phyloP scores from a whole-genome alignment of 1,140 invertebrate species.

The Drosophila punjabiensis region DNA sequence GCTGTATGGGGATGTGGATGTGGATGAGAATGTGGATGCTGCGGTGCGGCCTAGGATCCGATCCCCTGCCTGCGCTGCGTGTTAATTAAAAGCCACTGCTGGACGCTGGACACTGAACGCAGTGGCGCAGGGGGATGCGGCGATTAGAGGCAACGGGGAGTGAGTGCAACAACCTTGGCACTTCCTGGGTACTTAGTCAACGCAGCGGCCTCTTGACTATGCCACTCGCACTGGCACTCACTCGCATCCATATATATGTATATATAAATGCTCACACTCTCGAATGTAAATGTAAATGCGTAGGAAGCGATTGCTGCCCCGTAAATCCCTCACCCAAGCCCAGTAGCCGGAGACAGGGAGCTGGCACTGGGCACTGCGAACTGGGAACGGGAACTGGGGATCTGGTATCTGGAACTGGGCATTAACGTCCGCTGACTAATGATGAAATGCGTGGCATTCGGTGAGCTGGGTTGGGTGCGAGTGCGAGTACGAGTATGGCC shows the following conservation, averaged over 20 bases:
- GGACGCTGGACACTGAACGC: constrained; percentile 55
- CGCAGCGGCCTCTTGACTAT: constrained; percentile 69
- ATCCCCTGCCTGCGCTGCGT: constrained; percentile 62
- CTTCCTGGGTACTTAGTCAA: constrained; percentile 82
- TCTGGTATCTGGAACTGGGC: constrained; percentile 59
- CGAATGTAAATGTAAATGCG: constrained; percentile 65
- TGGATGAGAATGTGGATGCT: constrained; percentile 22
- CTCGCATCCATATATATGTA: constrained; percentile 28
- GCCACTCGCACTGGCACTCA: constrained; percentile 34
- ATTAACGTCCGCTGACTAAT: constrained; percentile 81
- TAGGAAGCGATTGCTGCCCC: constrained; percentile 55
- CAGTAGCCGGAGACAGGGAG: constrained; percentile 42
- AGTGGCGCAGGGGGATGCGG: background rate
- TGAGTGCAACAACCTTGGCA: constrained; percentile 82
- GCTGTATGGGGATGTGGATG: constrained; percentile 19
- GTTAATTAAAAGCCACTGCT: constrained; percentile 83
- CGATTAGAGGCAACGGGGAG: constrained; percentile 38
- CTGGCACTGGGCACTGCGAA: background rate
- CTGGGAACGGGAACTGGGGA: constrained; percentile 5
- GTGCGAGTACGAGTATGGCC: constrained; percentile 4
- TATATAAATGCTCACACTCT: constrained; percentile 47
- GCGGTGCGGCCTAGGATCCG: constrained; percentile 39
- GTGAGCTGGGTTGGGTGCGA: constrained; percentile 34
- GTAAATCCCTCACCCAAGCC: constrained; percentile 30
- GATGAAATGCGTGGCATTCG: constrained; percentile 82